Percentiles rank a stretch among this genome's conserved stretches.
phyloP scores from a whole-genome alignment of 2,113 vertebrate species.

The Cygnus atratus region DNA sequence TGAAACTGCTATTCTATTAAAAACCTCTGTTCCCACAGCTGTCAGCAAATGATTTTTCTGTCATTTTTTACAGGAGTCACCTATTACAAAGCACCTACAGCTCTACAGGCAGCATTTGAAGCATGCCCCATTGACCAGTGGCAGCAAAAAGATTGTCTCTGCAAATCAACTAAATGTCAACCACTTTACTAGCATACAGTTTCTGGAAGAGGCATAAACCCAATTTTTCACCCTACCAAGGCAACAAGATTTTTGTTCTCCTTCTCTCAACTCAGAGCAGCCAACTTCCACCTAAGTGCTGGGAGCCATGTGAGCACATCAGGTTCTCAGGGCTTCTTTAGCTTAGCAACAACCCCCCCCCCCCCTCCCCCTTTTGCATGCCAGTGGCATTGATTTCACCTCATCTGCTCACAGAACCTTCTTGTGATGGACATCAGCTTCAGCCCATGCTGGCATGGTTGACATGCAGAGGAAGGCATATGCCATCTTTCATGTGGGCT shows the following conservation, averaged over 20 bases:
- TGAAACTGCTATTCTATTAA: background rate
- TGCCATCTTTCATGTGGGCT: background rate
- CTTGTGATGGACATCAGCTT: background rate
- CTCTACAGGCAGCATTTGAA: background rate
- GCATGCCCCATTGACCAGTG: background rate
- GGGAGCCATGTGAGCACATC: background rate
- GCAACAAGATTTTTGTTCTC: background rate
- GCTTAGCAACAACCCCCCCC: background rate
- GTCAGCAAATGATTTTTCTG: background rate
- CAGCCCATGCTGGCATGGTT: fast-evolving
- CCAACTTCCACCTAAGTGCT: background rate
- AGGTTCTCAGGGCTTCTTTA: background rate
- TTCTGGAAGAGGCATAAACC: background rate
- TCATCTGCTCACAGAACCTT: background rate
- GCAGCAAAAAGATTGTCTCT: background rate
- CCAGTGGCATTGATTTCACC: background rate
- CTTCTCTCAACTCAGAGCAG: background rate
- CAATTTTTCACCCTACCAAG: background rate
- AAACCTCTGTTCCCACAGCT: background rate
- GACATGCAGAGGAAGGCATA: fast-evolving
- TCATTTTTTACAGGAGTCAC: background rate
- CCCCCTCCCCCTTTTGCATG: background rate
- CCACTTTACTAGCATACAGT: background rate
- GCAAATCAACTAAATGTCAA: background rate
- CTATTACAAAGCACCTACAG: background rate